phyloP scores from a whole-genome alignment of 2,113 vertebrate genomes.

The Limnothrissa miodon region DNA sequence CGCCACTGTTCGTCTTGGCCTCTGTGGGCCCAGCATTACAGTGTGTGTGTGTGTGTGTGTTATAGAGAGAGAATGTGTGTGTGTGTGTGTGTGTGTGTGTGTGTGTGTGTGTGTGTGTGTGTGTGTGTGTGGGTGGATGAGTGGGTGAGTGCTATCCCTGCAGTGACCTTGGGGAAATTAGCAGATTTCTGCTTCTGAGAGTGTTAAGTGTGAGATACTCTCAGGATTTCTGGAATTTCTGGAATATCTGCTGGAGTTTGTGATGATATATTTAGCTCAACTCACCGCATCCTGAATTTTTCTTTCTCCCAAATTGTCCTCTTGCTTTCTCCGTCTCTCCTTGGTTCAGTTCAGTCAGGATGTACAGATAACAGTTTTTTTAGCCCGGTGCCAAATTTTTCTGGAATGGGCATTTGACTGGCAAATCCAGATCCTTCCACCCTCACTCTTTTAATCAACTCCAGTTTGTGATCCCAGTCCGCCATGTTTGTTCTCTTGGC shows the following conservation, averaged over 20 bases:
- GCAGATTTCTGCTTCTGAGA: background rate
- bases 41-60: conserved; percentile 41
- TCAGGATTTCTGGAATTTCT: no score
- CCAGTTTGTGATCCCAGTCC: background rate
- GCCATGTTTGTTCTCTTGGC: background rate
- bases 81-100: background rate
- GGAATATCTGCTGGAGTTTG: no score
- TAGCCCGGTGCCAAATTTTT: background rate
- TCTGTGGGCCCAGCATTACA: background rate
- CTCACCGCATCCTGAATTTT: no score
- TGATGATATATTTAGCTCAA: no score
- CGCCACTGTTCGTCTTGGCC: background rate
- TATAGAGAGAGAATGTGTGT: background rate
- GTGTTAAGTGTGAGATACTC: no score
- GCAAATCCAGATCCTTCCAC: background rate
- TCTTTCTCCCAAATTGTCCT: background rate
- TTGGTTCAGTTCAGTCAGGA: background rate
- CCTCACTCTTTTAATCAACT: background rate
- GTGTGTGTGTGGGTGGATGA: background rate
- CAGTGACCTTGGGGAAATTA: background rate
- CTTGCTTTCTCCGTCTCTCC: background rate
- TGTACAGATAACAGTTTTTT: background rate
- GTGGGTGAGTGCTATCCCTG: no score
- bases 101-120: background rate
- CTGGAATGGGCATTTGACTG: background rate